These are phyloP conservation scores for Epinephelus malabaricus DNA, from an alignment of 2,797 vertebrate genomes.

Conservation along the genomic window DNA sequence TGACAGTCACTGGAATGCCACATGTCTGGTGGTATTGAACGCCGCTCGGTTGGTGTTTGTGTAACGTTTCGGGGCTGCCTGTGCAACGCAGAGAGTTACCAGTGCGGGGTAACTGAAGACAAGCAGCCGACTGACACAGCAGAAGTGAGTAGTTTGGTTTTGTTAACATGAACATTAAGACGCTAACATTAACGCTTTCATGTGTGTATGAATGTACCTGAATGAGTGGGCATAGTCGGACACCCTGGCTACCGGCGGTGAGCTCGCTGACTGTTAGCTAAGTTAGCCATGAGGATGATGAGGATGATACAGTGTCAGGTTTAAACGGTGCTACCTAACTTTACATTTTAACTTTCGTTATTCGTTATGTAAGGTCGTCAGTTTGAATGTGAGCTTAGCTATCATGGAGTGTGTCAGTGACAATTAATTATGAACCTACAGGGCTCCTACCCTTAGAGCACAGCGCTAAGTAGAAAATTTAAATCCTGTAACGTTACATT, in stretches of 20 bases:
- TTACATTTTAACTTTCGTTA: not conserved
- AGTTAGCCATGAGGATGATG: conserved; percentile 35
- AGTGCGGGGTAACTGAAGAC: not conserved
- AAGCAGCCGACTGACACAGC: not conserved
- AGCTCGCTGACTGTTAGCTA: conserved; percentile 53
- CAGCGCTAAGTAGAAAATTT: not conserved
- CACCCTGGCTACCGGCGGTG: not conserved
- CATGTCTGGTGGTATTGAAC: conserved; percentile 34
- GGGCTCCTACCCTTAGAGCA: too few relatives aligned
- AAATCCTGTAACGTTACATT: not conserved
- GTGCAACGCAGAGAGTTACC: not conserved
- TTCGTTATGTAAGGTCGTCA: not conserved
- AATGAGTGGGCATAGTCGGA: not conserved
- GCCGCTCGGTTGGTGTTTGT: not conserved
- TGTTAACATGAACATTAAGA: not conserved
- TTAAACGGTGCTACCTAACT: not conserved
- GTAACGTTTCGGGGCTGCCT: not conserved
- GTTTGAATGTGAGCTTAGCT: too few relatives aligned
- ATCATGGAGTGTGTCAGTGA: not conserved
- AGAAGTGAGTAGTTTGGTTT: conserved; percentile 40
- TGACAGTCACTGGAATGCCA: too few relatives aligned
- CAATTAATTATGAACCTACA: too few relatives aligned
- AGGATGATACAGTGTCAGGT: not conserved
- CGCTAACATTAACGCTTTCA: rapidly evolving
- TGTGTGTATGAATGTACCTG: not conserved